Evolutionary conservation across 2,113 vertebrate species (phyloP).

Genomic region (Chauna torquata): DNA sequence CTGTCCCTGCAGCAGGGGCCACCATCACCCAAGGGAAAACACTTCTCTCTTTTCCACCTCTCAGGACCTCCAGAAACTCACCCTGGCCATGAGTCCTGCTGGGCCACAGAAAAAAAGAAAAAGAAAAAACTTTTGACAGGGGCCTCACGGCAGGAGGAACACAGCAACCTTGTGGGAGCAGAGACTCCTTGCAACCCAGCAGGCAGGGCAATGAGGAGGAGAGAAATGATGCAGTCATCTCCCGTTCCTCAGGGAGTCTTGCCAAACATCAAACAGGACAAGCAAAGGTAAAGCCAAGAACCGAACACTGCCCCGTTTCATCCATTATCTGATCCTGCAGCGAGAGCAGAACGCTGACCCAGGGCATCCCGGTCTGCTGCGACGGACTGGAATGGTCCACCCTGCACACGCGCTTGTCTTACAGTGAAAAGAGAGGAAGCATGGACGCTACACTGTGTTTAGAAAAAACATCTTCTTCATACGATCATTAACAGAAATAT

Average conservation of each 20-base stretch:
- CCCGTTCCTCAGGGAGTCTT: not conserved
- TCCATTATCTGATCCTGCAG: not conserved
- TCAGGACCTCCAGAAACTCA: not conserved
- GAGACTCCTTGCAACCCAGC: not conserved
- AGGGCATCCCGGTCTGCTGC: not conserved
- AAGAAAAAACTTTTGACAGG: not conserved
- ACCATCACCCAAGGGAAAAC: not conserved
- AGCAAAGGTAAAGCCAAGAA: not conserved
- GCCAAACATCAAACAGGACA: not conserved
- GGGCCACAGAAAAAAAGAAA: fast-evolving
- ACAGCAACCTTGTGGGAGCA: not conserved
- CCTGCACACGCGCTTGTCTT: fast-evolving
- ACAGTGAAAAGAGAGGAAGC: not conserved
- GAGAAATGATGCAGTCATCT: not conserved
- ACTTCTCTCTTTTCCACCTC: not conserved
- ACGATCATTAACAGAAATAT: not conserved
- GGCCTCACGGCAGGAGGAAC: fast-evolving
- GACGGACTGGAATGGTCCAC: not conserved
- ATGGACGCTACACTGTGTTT: fast-evolving
- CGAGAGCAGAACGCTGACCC: not conserved
- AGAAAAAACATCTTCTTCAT: not conserved
- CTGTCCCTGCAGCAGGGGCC: not conserved
- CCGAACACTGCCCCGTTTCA: not conserved
- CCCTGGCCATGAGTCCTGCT: not conserved
- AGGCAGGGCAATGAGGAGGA: not conserved